Base-by-base conservation (phyloP, 2,113 vertebrate species). In the Corapipo altera region DNA sequence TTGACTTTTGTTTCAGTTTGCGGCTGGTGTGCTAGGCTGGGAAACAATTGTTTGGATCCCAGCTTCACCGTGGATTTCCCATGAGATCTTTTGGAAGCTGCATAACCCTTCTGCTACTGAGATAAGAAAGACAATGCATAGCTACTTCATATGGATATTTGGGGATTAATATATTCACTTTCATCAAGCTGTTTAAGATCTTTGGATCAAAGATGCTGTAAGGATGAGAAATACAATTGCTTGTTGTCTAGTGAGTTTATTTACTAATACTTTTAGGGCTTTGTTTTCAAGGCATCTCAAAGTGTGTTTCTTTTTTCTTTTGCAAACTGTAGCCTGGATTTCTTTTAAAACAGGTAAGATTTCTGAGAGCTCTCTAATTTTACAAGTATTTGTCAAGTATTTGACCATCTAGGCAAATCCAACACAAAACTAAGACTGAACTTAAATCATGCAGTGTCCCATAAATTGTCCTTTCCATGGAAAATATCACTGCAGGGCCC, bases 271-370 rank as follows among this genome's bases (percentile, higher is more conserved):
- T 93, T 93, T 85, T 4, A 96, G 84, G 87, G 89, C 81, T 95
- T 94, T 96, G 62, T 89, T 92, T 96, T 94, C 87, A 89, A 96
- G 84, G 66, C 49, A 89, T 95, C 94, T 95, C 66, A 95, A 96
- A 94, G 89, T 27, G 19, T 85, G 43, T 92, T 95, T 95, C 65
- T 95, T 93, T 85, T 84, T 85, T 87, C 66, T 93, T 96, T 93
- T 93, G 89, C 91, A 96, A 89, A 93, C 85, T 88, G 62, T 93
- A 95, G 95, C 94, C 74, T 94, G 93, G 93, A 94, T 96, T 93
- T 96, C 91, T 96, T 97, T 95, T 84, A 95, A 97, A 97, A 95
- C 75, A 81, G 83, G 79, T 93, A 92, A 96, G 95, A 77, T 91
- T 91, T 96, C 79, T 57, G 75, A 92, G 76, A 85, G 76, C 76